Evolutionary conservation across 2,888 invertebrate genomes (phyloP).

Genomic region (Aromia moschata): DNA sequence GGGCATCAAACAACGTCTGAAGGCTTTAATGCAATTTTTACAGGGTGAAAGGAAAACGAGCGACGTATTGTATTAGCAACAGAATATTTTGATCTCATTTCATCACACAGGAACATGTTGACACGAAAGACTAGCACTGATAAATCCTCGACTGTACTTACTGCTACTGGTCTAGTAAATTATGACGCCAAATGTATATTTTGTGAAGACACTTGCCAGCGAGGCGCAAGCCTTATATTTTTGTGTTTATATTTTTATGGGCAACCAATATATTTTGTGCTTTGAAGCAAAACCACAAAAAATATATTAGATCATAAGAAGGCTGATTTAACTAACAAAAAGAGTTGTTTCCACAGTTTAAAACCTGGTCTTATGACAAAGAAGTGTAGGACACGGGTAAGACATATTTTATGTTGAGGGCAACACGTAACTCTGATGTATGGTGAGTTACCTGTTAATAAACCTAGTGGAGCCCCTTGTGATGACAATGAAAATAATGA

Average conservation of each 20-base stretch:
- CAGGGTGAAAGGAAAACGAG: too few species aligned
- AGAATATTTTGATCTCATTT: too few species aligned
- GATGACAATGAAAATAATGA: too few species aligned
- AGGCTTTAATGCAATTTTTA: too few species aligned
- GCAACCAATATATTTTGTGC: too few species aligned
- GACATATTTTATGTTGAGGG: background rate
- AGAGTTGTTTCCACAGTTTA: background rate
- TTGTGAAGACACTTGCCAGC: background rate
- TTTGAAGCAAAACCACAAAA: background rate
- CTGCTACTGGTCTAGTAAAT: background rate
- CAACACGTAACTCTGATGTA: background rate
- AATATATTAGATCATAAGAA: background rate
- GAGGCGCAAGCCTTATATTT: background rate
- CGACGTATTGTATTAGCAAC: too few species aligned
- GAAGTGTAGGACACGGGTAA: background rate
- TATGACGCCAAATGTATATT: background rate
- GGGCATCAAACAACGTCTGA: too few species aligned
- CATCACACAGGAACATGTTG: too few species aligned
- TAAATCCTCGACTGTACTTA: too few species aligned
- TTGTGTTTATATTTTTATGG: too few species aligned
- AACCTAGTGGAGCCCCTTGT: too few species aligned
- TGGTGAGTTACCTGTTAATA: background rate
- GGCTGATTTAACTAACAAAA: background rate
- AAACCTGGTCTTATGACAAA: background rate
- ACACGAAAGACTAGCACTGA: too few species aligned